Percentiles rank a stretch among this genome's conserved stretches.
phyloP scores from a whole-genome alignment of 1,140 invertebrate genomes.

The Zaprionus nigranus region DNA sequence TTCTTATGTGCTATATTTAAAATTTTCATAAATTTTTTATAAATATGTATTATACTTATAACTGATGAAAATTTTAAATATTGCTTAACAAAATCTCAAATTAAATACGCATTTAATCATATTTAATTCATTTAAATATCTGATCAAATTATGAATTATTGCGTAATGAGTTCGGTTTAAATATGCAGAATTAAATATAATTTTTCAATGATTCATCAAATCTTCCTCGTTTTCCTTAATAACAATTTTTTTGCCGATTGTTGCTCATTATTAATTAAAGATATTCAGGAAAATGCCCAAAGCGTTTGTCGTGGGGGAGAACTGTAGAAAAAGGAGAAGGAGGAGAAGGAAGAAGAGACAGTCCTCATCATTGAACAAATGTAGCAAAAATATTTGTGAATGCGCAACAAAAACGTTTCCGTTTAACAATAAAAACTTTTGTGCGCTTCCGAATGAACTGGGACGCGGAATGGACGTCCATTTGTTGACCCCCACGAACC shows the following conservation, averaged over 20 bases:
- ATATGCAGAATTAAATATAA: not conserved
- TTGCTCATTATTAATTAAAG: constrained; percentile 36
- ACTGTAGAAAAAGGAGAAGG: not conserved
- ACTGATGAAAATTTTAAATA: too few relatives aligned
- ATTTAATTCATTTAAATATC: not conserved
- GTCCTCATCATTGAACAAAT: constrained; percentile 26
- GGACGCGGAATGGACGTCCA: constrained; percentile 23
- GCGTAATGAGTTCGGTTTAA: not conserved
- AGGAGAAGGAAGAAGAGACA: not conserved
- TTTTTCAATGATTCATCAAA: not conserved
- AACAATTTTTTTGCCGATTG: not conserved
- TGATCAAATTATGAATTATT: not conserved
- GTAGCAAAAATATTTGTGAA: constrained; percentile 47
- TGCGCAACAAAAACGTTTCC: constrained; percentile 59
- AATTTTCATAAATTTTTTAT: too few relatives aligned
- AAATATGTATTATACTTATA: too few relatives aligned
- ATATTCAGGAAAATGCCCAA: constrained; percentile 12
- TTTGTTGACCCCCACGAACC: not conserved
- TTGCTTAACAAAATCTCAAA: not conserved
- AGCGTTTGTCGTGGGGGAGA: constrained; percentile 1
- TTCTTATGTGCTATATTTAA: too few relatives aligned
- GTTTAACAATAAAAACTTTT: constrained; percentile 62
- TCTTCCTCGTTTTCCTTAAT: not conserved
- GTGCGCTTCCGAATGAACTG: constrained; percentile 42
- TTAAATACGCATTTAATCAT: not conserved